These are phyloP conservation scores for Champsocephalus gunnari DNA, from an alignment of 2,797 vertebrate genomes.

Conservation along the genomic window DNA sequence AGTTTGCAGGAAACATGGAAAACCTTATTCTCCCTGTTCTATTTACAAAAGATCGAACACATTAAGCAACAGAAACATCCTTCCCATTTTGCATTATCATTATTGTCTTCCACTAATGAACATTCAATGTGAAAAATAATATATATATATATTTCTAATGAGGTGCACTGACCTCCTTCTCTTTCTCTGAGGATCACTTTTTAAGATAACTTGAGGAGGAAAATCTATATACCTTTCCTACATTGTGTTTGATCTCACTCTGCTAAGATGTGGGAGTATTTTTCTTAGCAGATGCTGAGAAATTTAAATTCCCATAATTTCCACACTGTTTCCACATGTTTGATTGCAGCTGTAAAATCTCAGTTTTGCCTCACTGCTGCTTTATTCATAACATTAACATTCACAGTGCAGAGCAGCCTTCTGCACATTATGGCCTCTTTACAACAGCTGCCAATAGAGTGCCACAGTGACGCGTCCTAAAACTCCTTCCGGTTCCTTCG, in stretches of 20 bases:
- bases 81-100: constrained; percentile 24
- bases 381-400: constrained; percentile 51
- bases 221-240: constrained; percentile 1
- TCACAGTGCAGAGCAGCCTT: constrained; percentile 42
- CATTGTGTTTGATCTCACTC: constrained; percentile 7
- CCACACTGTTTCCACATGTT: constrained; percentile 53
- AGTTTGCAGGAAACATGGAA: constrained; percentile 34
- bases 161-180: constrained; percentile 5
- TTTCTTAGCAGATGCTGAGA: constrained; percentile 45
- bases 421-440: constrained; percentile 33
- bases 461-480: too few relatives aligned
- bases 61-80: constrained; percentile 39
- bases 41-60: constrained; percentile 47
- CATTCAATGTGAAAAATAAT: not conserved
- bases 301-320: constrained; percentile 58
- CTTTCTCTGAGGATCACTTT: constrained; percentile 6
- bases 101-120: constrained; percentile 26
- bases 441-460: constrained; percentile 14
- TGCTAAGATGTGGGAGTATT: not conserved
- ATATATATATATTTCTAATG: constrained; percentile 11
- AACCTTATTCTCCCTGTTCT: constrained; percentile 36
- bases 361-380: constrained; percentile 42
- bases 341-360: constrained; percentile 69
- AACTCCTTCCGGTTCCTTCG: too few relatives aligned
- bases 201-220: not conserved